phyloP scores from a whole-genome alignment of 1,140 invertebrate species.

The Trichonephila inaurata region DNA sequence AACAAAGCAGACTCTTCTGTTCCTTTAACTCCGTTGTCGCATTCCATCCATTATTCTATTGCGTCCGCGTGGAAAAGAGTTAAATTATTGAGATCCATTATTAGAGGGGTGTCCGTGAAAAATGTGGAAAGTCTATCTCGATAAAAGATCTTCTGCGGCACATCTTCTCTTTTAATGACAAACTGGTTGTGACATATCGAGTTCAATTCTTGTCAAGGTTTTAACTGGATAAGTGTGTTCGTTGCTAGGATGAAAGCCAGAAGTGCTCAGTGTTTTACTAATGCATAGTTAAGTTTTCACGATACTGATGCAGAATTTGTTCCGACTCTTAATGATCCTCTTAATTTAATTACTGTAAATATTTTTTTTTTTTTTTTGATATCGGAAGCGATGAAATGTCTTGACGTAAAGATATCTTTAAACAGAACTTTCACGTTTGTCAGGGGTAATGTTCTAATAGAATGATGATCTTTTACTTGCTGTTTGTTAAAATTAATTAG shows the following conservation, averaged over 20 bases:
- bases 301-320: background rate
- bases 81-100: constrained; percentile 46
- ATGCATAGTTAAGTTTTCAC: background rate
- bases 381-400: background rate
- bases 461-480: too few species aligned
- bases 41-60: constrained; percentile 26
- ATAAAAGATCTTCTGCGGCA: background rate
- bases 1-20: constrained; percentile 1
- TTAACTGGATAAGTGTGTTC: background rate
- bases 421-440: background rate
- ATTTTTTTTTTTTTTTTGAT: background rate
- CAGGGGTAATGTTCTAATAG: too few species aligned
- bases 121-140: background rate
- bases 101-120: background rate
- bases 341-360: background rate
- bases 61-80: constrained; percentile 42
- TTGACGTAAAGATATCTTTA: background rate
- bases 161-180: background rate
- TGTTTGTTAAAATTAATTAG: too few species aligned
- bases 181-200: constrained; percentile 7
- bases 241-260: background rate
- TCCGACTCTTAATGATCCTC: background rate
- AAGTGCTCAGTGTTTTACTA: background rate
- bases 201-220: background rate
- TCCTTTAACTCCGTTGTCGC: constrained; percentile 11